Evolutionary conservation across 2,113 vertebrate species (phyloP), one percentile per base, ranked within the genome.

Genomic region (Eublepharis macularius): DNA sequence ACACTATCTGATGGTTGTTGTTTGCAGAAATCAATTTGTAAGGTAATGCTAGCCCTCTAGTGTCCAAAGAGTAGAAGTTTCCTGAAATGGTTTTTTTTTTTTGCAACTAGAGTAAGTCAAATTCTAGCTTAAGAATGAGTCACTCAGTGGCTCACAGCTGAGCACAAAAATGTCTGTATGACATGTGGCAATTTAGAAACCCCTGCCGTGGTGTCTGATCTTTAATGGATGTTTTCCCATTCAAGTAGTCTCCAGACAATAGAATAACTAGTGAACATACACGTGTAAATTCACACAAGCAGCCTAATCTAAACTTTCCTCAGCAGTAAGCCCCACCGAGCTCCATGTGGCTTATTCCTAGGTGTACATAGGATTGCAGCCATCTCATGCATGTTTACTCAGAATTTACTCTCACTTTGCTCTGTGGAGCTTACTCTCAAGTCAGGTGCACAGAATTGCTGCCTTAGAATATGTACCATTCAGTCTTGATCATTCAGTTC

Each of bases 21-120:
- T 34, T 39, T 10, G 43, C 39, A 86, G 69, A 17, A 12, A 90
- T 82, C 34, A 70, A 80, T 17, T n/a, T 32, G 8, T 43, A 81
- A 79, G 82, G 82, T 70, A 74, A 83, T 0, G 0, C 45, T 83
- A 92, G 82, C 76, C 86, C 87, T 92, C 93, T 89, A 93, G 84
- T 13, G 9, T 92, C 86, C 85, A 86, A 85, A 87, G 80, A 9
- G 32, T 87, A 86, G 81, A 80, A 9, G 65, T 76, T 81, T 73
- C 3, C 17, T 14, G 13, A 26, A 47, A 6, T 13, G 0, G 34
- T 24, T 77, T 2, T 43, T 87, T 49, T 26, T 39, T 74, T 47
- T 43, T 43, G 2, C 4, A 49, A 29, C 2, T 4, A 60, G 49
- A 51, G 49, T 7, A 51, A 7, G 10, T 13, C 49, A 63, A 63